phyloP scores from a whole-genome alignment of 2,888 invertebrate genomes.

The Eupithecia subumbrata region DNA sequence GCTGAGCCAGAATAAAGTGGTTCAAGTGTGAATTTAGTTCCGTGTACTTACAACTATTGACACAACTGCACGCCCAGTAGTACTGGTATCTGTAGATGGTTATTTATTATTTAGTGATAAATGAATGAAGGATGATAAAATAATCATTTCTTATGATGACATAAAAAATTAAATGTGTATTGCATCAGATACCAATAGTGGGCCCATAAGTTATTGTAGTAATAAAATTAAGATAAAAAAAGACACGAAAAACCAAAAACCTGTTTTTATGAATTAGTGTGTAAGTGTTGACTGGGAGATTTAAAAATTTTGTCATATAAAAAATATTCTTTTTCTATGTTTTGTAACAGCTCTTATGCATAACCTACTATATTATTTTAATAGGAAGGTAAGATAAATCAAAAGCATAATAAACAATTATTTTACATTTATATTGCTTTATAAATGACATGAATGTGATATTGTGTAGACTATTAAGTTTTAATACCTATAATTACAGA shows the following conservation, averaged over 20 bases:
- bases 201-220: neutral
- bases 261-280: conserved; percentile 4
- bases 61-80: neutral
- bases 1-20: neutral
- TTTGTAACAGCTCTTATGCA: neutral
- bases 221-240: neutral
- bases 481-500: conserved; percentile 21
- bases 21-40: neutral
- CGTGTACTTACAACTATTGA: neutral
- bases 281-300: neutral
- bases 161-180: neutral
- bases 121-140: neutral
- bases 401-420: conserved; percentile 5
- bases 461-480: conserved; percentile 39
- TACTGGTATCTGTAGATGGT: neutral
- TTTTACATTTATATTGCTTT: conserved; percentile 22
- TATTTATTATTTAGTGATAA: neutral
- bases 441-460: conserved; percentile 51
- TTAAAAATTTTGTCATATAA: neutral
- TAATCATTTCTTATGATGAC: neutral
- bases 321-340: neutral
- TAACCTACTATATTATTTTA: neutral
- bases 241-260: neutral
- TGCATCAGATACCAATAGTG: neutral
- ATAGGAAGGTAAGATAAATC: neutral